Percentiles rank a stretch among this genome's conserved stretches.
Conservation (phyloP, 2,888 invertebrate genomes). For the Tethea ocularis region DNA sequence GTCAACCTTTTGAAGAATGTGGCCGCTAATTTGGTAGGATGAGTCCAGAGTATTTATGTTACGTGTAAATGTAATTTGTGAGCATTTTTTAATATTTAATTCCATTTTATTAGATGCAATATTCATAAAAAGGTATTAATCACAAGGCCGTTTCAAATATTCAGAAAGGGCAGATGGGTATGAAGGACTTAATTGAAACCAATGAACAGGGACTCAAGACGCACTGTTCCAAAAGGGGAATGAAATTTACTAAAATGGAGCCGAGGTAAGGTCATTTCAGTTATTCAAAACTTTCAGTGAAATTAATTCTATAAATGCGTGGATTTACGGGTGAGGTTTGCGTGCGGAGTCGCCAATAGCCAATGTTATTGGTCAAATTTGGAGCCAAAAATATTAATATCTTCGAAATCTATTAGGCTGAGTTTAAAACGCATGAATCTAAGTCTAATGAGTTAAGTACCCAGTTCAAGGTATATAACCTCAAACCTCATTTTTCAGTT, state of each 20-base stretch:
- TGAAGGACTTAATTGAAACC: slow-evolving; percentile 34
- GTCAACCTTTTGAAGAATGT: too few species aligned
- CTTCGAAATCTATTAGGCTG: too few species aligned
- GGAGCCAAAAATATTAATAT: neutral
- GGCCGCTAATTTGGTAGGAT: too few species aligned
- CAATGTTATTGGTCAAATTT: neutral
- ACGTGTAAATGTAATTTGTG: too few species aligned
- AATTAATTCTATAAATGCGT: slow-evolving; percentile 27
- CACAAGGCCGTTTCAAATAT: slow-evolving; percentile 6
- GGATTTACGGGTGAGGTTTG: slow-evolving; percentile 7
- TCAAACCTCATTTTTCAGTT: too few species aligned
- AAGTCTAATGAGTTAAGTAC: too few species aligned
- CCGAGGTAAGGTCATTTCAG: slow-evolving; percentile 27
- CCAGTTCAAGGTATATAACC: too few species aligned
- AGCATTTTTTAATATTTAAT: too few species aligned
- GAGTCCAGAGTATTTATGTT: too few species aligned
- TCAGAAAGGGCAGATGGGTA: slow-evolving; percentile 17
- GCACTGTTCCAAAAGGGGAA: slow-evolving; percentile 13
- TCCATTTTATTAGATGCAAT: too few species aligned
- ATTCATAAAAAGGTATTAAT: slow-evolving; percentile 1
- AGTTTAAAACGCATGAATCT: too few species aligned
- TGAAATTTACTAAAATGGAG: slow-evolving; percentile 18
- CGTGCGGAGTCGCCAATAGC: neutral
- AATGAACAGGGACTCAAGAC: slow-evolving; percentile 32
- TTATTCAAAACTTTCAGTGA: slow-evolving; percentile 34